phyloP scores from a whole-genome alignment of 2,113 vertebrate genomes.

The Alosa alosa region DNA sequence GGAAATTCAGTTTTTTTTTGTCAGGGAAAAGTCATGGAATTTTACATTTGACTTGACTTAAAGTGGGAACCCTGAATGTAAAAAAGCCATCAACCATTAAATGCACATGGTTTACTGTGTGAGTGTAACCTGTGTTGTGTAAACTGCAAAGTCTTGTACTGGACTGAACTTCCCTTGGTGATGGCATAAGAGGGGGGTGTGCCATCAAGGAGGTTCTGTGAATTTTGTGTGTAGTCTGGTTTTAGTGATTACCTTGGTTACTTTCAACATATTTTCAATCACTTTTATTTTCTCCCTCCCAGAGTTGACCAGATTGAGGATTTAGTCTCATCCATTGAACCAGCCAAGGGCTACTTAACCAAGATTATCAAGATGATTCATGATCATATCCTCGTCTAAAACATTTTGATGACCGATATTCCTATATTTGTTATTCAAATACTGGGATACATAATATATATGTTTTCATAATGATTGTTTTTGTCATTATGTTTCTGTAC shows the following conservation, averaged over 20 bases:
- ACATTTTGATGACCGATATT: not conserved
- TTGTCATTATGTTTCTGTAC: not conserved
- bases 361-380: slow-evolving; percentile 65
- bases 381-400: slow-evolving; percentile 44
- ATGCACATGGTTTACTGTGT: not conserved
- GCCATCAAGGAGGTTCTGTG: too few species aligned
- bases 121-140: not conserved
- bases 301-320: slow-evolving; percentile 64
- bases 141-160: too few species aligned
- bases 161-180: too few species aligned
- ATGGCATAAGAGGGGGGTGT: too few species aligned
- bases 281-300: slow-evolving; percentile 18
- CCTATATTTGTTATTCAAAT: not conserved
- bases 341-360: slow-evolving; percentile 61
- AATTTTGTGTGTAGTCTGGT: not conserved
- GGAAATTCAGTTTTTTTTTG: too few species aligned
- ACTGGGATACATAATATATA: not conserved
- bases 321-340: slow-evolving; percentile 53
- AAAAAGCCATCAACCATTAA: not conserved
- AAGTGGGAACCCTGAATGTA: too few species aligned
- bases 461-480: not conserved
- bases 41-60: too few species aligned
- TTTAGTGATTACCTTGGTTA: too few species aligned
- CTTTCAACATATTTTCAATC: not conserved
- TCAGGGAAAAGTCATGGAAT: too few species aligned